Evolutionary conservation across 2,113 vertebrate genomes (phyloP).

Genomic region (Notothenia rossii): DNA sequence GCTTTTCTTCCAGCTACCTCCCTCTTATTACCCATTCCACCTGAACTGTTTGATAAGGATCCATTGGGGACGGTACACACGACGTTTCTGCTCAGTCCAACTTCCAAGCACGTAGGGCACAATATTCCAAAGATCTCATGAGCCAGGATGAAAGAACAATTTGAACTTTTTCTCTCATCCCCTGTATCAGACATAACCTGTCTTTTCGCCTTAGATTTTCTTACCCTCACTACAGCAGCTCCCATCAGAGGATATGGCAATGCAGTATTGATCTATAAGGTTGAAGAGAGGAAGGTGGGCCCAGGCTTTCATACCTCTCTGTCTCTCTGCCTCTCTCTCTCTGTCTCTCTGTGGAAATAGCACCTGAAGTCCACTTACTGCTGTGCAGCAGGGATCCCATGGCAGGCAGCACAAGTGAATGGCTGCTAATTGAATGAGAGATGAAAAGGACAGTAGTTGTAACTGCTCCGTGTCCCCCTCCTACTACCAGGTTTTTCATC

Average conservation of each 20-base stretch:
- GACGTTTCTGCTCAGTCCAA: conserved; percentile 57
- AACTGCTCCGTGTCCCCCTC: conserved; percentile 43
- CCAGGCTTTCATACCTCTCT: conserved; percentile 64
- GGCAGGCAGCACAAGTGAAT: conserved; percentile 69
- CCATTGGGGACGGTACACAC: conserved; percentile 55
- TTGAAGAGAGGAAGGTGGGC: conserved; percentile 71
- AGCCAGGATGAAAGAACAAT: conserved; percentile 80
- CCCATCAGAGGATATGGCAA: conserved; percentile 82
- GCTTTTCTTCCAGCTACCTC: conserved; percentile 63
- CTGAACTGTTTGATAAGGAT: conserved; percentile 73
- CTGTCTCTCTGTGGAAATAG: conserved; percentile 55
- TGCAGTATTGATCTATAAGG: conserved; percentile 78
- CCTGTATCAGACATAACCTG: conserved; percentile 63
- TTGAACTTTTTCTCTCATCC: conserved; percentile 82
- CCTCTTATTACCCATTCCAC: conserved; percentile 73
- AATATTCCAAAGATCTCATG: conserved; percentile 70
- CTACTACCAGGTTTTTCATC: conserved; percentile 35
- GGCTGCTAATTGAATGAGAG: conserved; percentile 77
- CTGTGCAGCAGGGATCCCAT: conserved; percentile 65
- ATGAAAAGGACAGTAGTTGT: conserved; percentile 71
- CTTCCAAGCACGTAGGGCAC: conserved; percentile 61
- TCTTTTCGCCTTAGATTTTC: conserved; percentile 79
- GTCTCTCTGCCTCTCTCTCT: neutral
- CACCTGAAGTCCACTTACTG: conserved; percentile 77
- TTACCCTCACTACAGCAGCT: conserved; percentile 69